Percentiles rank a stretch among this genome's conserved stretches.
phyloP scores from a whole-genome alignment of 2,888 invertebrate species.

The Chironomus tentans region DNA sequence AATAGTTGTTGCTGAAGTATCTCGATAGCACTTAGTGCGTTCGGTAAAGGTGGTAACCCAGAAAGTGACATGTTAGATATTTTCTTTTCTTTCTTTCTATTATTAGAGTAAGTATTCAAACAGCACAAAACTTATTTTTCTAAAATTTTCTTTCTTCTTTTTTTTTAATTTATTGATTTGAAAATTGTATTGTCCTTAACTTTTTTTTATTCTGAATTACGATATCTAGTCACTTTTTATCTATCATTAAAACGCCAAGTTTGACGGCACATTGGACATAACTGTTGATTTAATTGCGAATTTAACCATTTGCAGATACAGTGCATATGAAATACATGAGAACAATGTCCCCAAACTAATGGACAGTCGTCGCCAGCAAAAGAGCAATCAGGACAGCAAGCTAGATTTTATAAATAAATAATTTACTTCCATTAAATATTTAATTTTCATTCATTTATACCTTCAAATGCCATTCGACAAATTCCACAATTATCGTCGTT shows the following conservation, averaged over 20 bases:
- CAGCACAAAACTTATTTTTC: too few species aligned
- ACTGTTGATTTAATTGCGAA: constrained; percentile 76
- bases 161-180: neutral
- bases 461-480: constrained; percentile 98
- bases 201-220: neutral
- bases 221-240: constrained; percentile 36
- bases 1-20: constrained; percentile 40
- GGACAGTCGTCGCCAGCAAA: constrained; percentile 97
- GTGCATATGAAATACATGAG: constrained; percentile 99
- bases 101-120: neutral
- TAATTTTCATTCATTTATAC: constrained; percentile 46
- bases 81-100: neutral
- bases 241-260: constrained; percentile 96
- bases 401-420: constrained; percentile 37
- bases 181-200: neutral
- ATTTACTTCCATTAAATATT: neutral
- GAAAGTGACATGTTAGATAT: constrained; percentile 57
- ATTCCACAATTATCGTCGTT: constrained; percentile 99
- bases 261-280: constrained; percentile 96
- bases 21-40: constrained; percentile 61
- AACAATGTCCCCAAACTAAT: constrained; percentile 95
- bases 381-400: constrained; percentile 95
- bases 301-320: constrained; percentile 99
- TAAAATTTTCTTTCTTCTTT: neutral
- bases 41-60: constrained; percentile 78